A percentile compares a stretch with the other conserved stretches of the same genome.
Evolutionary conservation across 2,888 invertebrate species (phyloP).

Genomic region (Ashinkailepas kermadecensis): DNA sequence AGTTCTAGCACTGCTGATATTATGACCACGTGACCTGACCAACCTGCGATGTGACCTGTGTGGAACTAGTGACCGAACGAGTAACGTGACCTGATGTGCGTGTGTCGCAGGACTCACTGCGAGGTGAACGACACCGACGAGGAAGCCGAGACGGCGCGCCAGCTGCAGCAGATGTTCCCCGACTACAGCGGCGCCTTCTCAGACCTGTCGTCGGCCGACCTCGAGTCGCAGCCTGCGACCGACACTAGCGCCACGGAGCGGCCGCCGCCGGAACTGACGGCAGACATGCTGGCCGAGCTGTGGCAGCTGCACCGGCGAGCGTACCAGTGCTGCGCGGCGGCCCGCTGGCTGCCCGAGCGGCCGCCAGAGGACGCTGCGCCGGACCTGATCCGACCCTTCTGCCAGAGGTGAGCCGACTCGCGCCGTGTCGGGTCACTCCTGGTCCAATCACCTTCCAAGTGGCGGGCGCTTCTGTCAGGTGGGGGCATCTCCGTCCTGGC

Average conservation of each 20-base stretch:
- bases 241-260: neutral
- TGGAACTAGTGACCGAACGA: too few relatives aligned
- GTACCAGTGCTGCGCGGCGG: slow-evolving; percentile 38
- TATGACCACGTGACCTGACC: too few relatives aligned
- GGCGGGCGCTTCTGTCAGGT: too few relatives aligned
- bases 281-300: slow-evolving; percentile 53
- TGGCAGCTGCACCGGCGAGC: slow-evolving; percentile 55
- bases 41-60: too few relatives aligned
- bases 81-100: too few relatives aligned
- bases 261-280: neutral
- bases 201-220: neutral
- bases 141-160: slow-evolving; percentile 25
- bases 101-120: neutral
- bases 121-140: neutral
- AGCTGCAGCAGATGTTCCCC: slow-evolving; percentile 35
- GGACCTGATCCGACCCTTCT: neutral
- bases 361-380: neutral
- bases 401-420: neutral
- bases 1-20: too few relatives aligned
- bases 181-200: slow-evolving; percentile 27
- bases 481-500: too few relatives aligned
- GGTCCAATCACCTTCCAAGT: too few relatives aligned
- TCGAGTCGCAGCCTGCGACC: neutral
- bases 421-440: too few relatives aligned
- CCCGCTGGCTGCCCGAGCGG: slow-evolving; percentile 30